Evolutionary conservation across 2,888 invertebrate genomes (phyloP).

Genomic region (Marronus borbonicus): DNA sequence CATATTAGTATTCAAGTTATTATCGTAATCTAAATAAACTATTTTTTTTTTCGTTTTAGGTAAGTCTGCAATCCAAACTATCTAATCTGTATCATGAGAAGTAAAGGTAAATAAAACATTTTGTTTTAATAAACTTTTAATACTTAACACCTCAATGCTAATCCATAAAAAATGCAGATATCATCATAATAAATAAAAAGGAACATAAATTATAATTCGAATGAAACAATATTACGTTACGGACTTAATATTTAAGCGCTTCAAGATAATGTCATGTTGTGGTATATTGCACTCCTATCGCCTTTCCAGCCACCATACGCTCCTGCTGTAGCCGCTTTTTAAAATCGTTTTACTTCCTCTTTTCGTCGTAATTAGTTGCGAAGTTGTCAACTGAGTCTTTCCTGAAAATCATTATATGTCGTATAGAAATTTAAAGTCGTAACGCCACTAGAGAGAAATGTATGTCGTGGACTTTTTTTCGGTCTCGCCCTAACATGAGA

Average conservation of each 20-base stretch:
- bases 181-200: neutral
- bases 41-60: constrained; percentile 29
- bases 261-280: constrained; percentile 3
- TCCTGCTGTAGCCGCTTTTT: constrained; percentile 18
- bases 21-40: neutral
- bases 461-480: constrained; percentile 20
- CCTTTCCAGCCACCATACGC: neutral
- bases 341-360: constrained; percentile 23
- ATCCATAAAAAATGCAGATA: neutral
- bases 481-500: constrained; percentile 22
- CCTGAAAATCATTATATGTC: constrained; percentile 22
- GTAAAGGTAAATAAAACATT: constrained; percentile 37
- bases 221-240: neutral
- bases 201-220: neutral
- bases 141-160: neutral
- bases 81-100: constrained; percentile 40
- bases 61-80: constrained; percentile 42
- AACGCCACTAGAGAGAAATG: constrained; percentile 17
- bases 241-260: neutral
- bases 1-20: neutral
- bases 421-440: constrained; percentile 24
- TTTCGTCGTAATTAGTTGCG: constrained; percentile 23
- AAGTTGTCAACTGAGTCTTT: constrained; percentile 24
- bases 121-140: constrained; percentile 14
- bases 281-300: constrained; percentile 21